phyloP scores from a whole-genome alignment of 2,888 invertebrate genomes.

The Epirrhoe alternata region DNA sequence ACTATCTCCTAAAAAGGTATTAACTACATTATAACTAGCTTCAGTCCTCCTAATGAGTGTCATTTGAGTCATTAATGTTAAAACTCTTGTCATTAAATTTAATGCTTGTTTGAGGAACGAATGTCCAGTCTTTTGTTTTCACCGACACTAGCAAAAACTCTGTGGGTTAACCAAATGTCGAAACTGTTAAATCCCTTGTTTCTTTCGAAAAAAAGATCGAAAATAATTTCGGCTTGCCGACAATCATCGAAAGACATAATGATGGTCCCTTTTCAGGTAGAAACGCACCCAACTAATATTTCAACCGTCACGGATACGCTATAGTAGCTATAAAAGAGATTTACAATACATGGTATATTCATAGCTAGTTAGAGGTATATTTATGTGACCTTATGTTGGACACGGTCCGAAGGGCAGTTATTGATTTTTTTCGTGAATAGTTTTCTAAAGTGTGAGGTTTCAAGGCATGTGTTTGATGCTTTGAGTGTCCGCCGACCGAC shows the following conservation, averaged over 20 bases:
- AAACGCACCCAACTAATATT: slow-evolving; percentile 81
- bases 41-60: slow-evolving; percentile 42
- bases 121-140: slow-evolving; percentile 57
- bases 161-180: slow-evolving; percentile 59
- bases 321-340: slow-evolving; percentile 80
- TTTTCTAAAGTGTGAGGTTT: slow-evolving; percentile 63
- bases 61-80: slow-evolving; percentile 50
- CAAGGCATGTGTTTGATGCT: slow-evolving; percentile 75
- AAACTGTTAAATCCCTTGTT: slow-evolving; percentile 73
- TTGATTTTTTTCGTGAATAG: slow-evolving; percentile 71
- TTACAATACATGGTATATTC: slow-evolving; percentile 80
- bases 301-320: slow-evolving; percentile 78
- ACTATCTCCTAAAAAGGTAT: slow-evolving; percentile 1
- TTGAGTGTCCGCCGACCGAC: slow-evolving; percentile 68
- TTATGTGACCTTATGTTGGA: slow-evolving; percentile 76
- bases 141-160: slow-evolving; percentile 61
- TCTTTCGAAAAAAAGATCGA: slow-evolving; percentile 68
- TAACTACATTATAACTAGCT: slow-evolving; percentile 10
- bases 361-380: slow-evolving; percentile 75
- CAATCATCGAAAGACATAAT: slow-evolving; percentile 79
- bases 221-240: slow-evolving; percentile 79
- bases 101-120: slow-evolving; percentile 63
- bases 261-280: slow-evolving; percentile 83
- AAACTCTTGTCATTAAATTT: slow-evolving; percentile 52
- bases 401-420: slow-evolving; percentile 68